These are phyloP conservation scores for Hoplias malabaricus DNA, from an alignment of 2,113 vertebrate species.

Conservation along the genomic window DNA sequence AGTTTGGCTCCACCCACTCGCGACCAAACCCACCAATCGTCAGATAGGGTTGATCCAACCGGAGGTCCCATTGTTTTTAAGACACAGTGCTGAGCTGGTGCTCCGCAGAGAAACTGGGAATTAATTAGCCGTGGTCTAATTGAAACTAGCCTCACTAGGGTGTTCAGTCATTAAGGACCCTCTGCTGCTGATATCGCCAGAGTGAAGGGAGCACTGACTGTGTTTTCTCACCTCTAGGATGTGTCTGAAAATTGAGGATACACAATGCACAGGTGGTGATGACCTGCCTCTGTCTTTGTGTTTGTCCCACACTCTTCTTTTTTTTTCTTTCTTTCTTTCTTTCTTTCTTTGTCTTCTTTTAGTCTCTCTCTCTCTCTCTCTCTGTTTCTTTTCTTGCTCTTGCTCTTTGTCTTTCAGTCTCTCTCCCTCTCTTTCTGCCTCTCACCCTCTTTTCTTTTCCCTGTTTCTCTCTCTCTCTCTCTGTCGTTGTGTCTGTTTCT, in stretches of 20 bases:
- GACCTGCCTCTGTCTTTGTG: neutral
- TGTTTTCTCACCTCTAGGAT: neutral
- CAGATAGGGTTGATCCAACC: constrained; percentile 15
- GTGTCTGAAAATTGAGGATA: neutral
- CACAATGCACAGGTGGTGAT: neutral
- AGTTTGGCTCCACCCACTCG: neutral
- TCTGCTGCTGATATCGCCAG: neutral
- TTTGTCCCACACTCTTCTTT: neutral
- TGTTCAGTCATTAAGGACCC: constrained; percentile 30
- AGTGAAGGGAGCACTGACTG: neutral
- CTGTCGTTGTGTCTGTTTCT: too few species aligned
- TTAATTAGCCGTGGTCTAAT: constrained; percentile 12
- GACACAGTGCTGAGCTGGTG: neutral
- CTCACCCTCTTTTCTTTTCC: too few species aligned
- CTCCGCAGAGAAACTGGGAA: constrained; percentile 8
- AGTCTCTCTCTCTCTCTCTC: too few species aligned
- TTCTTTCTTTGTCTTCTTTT: too few species aligned
- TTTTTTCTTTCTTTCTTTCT: too few species aligned
- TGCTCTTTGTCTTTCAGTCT: too few species aligned
- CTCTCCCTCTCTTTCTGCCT: too few species aligned
- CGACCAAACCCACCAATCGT: neutral
- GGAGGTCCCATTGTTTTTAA: constrained; percentile 5
- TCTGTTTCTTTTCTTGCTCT: too few species aligned
- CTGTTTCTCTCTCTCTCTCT: too few species aligned
- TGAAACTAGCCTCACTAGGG: constrained; percentile 30